Evolutionary conservation across 2,113 vertebrate species (phyloP).

Genomic region (Leptodactylus fuscus): DNA sequence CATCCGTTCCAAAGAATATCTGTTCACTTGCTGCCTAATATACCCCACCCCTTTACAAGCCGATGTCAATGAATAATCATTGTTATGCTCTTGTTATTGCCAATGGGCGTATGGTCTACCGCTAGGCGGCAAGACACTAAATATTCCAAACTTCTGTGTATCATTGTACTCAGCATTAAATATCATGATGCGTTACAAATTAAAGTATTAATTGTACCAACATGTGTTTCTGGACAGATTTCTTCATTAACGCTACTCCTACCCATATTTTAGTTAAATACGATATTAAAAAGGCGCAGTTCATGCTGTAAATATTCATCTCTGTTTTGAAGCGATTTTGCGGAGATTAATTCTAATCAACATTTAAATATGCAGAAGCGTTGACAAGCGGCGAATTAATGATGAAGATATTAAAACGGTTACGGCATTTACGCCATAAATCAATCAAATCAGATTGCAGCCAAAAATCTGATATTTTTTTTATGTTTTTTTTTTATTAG

Average conservation of each 20-base stretch:
- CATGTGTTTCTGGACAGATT: background rate
- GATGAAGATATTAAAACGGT: constrained; percentile 34
- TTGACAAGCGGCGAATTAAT: constrained; percentile 35
- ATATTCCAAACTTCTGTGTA: background rate
- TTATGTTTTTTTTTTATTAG: constrained; percentile 38
- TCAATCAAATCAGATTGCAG: constrained; percentile 34
- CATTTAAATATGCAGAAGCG: constrained; percentile 35
- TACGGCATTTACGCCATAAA: constrained; percentile 27
- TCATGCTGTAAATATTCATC: constrained; percentile 69
- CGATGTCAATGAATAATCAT: too few species aligned
- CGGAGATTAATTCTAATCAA: constrained; percentile 42
- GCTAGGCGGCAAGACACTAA: too few species aligned
- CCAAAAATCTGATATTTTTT: constrained; percentile 24
- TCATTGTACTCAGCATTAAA: background rate
- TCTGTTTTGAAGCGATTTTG: constrained; percentile 51
- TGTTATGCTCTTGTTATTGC: too few species aligned
- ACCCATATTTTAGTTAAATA: background rate
- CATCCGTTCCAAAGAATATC: too few species aligned
- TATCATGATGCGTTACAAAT: background rate
- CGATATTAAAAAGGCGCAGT: background rate
- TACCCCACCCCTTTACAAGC: too few species aligned
- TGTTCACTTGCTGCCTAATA: too few species aligned
- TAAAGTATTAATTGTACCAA: background rate
- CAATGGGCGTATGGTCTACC: too few species aligned
- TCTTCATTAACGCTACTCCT: background rate